Base-by-base conservation (phyloP, 1,140 invertebrate species). In the Megalonaias nervosa region DNA sequence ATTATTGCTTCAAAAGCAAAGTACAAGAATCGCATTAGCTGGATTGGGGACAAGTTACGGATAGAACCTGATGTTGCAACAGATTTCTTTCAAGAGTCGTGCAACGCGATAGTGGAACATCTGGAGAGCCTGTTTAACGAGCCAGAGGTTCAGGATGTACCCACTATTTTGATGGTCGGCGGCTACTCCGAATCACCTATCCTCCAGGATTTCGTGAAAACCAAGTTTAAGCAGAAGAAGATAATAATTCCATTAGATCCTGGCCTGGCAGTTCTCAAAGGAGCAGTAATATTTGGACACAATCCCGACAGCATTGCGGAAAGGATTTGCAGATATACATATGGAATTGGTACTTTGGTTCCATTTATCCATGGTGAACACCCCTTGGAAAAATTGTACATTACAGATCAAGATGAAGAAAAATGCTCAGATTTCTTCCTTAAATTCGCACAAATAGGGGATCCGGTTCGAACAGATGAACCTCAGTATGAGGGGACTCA, bases 231-330 rank as follows among this genome's bases (percentile, higher is more conserved):
- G 38, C 31, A 67, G 23, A 75, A 68, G 48, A 72, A 61, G 23
- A 61, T 82, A 11, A 76, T 79, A 26, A 79, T 79, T 60, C 81
- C 81, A 26, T 62, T 56, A 26, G 81, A 82, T 3, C 74, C 81
- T 13, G 81, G 77, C 2, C 58, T 82, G 59, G 77, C 78, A n/a
- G 75, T 82, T 2, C 71, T 82, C 11, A 80, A 80, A 62, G 81
- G 81, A 5, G 81, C 81, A 6, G 81, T 82, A 5, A n/a, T 82
- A 6, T 82, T 76, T 59, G 81, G 81, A 19, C 81, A 82, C 23
- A 74, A 79, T 38, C 81, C 81, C 14, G 15, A n/a, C 0, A 73
- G 66, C 19, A 81, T 81, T 31, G 66, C 38, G 0, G 38, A 48
- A 48, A 48, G 6, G 38, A 48, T 48, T 48, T 48, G 38, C 38